Conservation (phyloP, 2,888 invertebrate genomes). For the Cephus nigrinus region DNA sequence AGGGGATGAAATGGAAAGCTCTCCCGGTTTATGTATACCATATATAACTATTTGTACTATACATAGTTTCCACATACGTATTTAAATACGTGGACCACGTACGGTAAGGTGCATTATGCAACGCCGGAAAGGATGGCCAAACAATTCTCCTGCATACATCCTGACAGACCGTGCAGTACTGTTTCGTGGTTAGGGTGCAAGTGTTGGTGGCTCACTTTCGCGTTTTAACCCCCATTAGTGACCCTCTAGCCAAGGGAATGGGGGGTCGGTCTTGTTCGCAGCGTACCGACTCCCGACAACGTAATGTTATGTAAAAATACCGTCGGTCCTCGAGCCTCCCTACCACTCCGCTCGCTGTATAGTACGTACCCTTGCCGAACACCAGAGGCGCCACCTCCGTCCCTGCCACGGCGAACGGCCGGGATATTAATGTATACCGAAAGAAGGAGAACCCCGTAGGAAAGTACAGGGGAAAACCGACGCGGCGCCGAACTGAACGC, state of each 20-base stretch:
- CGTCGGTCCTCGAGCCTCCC: slow-evolving; percentile 21
- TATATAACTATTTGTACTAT: no score
- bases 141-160: slow-evolving; percentile 2
- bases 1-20: no score
- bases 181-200: background rate
- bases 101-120: background rate
- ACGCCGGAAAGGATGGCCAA: background rate
- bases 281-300: slow-evolving; percentile 32
- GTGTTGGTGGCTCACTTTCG: slow-evolving; percentile 29
- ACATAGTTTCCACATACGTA: no score
- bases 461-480: slow-evolving; percentile 28
- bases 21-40: no score
- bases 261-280: slow-evolving; percentile 15
- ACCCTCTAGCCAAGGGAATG: slow-evolving; percentile 19
- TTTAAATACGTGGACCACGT: no score
- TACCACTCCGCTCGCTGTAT: slow-evolving; percentile 11
- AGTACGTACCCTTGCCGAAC: no score
- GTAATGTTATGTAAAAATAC: slow-evolving; percentile 62
- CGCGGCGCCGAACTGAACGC: slow-evolving; percentile 45
- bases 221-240: slow-evolving; percentile 62
- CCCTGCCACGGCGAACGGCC: slow-evolving; percentile 21
- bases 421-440: slow-evolving; percentile 48
- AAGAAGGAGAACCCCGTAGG: slow-evolving; percentile 28
- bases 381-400: slow-evolving; percentile 6
- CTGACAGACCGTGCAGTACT: background rate